Evolutionary conservation across 2,113 vertebrate species (phyloP), one percentile per base, ranked within the genome.

Genomic region (Rhegmatorhina hoffmannsi): DNA sequence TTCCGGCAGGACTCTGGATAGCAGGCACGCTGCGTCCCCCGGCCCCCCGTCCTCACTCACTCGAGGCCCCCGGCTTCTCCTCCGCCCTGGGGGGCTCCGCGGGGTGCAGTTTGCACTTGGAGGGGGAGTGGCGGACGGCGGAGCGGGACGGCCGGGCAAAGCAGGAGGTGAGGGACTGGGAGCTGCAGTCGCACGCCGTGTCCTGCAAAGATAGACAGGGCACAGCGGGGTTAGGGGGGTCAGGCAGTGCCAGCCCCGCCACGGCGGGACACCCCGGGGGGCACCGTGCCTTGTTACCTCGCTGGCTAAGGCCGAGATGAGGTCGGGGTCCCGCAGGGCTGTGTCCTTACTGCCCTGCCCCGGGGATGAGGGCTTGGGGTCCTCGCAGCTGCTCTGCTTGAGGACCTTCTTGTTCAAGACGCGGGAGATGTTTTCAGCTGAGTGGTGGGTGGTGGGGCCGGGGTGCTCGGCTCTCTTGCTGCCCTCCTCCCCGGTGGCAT

Each of bases 81-180:
- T 99, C 99, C 16, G 97, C 92, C 95, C 97, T 88, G 46, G 94
- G 62, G 26, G 97, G 84, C 13, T 99, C 99, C 4, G 93, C 83
- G 33, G 98, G 95, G 77, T 99, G 99, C 95, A 99, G 98, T 96
- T 98, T 99, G 98, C 99, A 99, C 87, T 98, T 99, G 95, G 98
- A 98, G 33, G 98, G 98, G 24, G 98, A 98, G 86, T 98, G 99
- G 87, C 99, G 99, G 47, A 97, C 13, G 9, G 98, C 62, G 17
- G 98, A 97, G 94, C 99, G 98, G 18, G 99, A 98, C 0, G 99
- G 97, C 80, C 99, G 98, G 94, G 98, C 89, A 13, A 98, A 98
- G 96, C 99, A 99, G 92, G 99, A 99, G 64, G 99, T 97, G 95
- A 99, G 97, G 40, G 99, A 98, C 97, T 99, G 99, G 67, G 98